Conservation (phyloP, 1,140 invertebrate species). For the Penaeus vannamei region DNA sequence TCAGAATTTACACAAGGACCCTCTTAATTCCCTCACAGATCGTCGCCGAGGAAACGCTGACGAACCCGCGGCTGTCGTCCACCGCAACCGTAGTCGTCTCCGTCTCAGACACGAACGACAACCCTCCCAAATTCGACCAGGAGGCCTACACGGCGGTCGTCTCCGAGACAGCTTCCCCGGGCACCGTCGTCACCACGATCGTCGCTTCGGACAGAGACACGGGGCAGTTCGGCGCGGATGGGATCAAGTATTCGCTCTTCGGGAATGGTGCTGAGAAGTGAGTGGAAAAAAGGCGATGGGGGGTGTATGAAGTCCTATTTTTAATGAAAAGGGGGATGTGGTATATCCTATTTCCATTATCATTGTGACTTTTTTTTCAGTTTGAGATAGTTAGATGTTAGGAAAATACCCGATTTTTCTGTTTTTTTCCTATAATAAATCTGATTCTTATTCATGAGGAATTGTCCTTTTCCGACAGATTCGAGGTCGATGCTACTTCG, state of each 20-base stretch:
- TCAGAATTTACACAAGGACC: too few relatives aligned
- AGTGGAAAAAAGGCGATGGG: not conserved
- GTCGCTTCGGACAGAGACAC: conserved; percentile 88
- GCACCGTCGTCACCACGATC: conserved; percentile 82
- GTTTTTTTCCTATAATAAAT: not conserved
- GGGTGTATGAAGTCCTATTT: not conserved
- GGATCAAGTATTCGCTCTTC: conserved; percentile 87
- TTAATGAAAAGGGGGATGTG: not conserved
- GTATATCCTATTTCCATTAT: too few relatives aligned
- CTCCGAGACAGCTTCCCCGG: conserved; percentile 81
- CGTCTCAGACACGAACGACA: conserved; percentile 91
- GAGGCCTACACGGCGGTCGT: conserved; percentile 82
- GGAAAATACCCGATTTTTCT: too few relatives aligned
- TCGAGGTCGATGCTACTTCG: conserved; percentile 83
- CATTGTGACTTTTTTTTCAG: too few relatives aligned
- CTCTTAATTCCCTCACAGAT: conserved; percentile 74
- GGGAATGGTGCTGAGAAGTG: conserved; percentile 85
- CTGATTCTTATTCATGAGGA: not conserved
- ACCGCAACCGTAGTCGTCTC: conserved; percentile 89
- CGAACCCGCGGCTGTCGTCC: conserved; percentile 81
- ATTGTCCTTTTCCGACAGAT: conserved; percentile 72
- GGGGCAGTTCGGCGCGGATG: conserved; percentile 83
- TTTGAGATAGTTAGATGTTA: too few relatives aligned
- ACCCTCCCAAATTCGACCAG: conserved; percentile 83
- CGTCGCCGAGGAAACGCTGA: conserved; percentile 86